Evolutionary conservation across 2,797 vertebrate genomes (phyloP), one percentile per base, ranked within the genome.

Genomic region (Morus bassanus): DNA sequence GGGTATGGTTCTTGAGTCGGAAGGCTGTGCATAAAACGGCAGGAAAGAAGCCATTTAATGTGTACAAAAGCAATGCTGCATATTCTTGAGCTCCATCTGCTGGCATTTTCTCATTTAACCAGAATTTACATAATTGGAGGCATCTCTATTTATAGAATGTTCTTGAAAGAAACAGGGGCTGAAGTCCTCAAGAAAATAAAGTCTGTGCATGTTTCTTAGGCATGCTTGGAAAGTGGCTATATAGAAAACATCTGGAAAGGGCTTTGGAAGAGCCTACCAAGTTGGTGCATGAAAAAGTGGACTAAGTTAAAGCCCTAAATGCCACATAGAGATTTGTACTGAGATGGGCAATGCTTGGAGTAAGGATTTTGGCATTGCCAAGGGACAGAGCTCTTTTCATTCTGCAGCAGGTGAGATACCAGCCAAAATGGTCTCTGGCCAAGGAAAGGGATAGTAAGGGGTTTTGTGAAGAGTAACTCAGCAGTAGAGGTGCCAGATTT

Each of bases 41-140:
- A 72, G 48, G 9, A 35, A 5, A 81, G 57, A 77, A 85, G 31
- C 31, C 53, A 68, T 88, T 91, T 89, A 76, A 56, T 17, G 39
- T 23, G 39, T 25, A 18, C 33, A 86, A 73, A 48, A 93, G 15
- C n/a, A 74, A 11, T 90, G 59, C 76, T 88, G 48, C 30, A 51
- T 88, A 91, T 91, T 95, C 89, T 86, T 94, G 88, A 85, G 88
- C 83, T 91, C 88, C 93, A 90, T 88, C 88, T 96, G 83, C 80
- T 86, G 88, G 67, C 50, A 91, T 84, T 90, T 91, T 84, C 63
- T 94, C 70, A 56, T 79, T 82, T 85, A 81, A 79, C 28, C 33
- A 45, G 19, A 41, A 79, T 91, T 91, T 95, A 63, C 80, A 39
- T 85, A 85, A 90, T 48, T 87, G 59, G 51, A 83, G 60, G 11